Evolutionary conservation across 2,113 vertebrate species (phyloP).

Genomic region (Halcyon malimbica): DNA sequence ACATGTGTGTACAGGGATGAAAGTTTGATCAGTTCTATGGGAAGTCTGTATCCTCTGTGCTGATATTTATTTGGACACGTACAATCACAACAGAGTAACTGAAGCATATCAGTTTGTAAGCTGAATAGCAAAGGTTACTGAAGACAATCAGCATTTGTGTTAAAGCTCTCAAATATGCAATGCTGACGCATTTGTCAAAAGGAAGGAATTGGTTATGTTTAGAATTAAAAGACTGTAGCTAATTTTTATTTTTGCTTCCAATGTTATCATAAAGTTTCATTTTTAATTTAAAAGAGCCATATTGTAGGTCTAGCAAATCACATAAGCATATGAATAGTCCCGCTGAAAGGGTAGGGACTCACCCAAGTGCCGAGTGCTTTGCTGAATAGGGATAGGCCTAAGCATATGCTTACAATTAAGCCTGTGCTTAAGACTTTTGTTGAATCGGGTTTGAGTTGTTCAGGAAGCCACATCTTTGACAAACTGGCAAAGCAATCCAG

Average conservation of each 20-base stretch:
- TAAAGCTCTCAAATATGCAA: not conserved
- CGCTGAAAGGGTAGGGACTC: constrained; percentile 12
- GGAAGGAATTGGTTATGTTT: constrained; percentile 21
- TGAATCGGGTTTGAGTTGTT: constrained; percentile 34
- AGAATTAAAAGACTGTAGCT: constrained; percentile 27
- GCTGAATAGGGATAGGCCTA: constrained; percentile 18
- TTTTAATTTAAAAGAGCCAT: constrained; percentile 39
- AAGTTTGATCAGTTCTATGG: not conserved
- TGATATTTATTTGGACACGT: constrained; percentile 57
- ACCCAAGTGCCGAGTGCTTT: constrained; percentile 1
- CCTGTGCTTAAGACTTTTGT: constrained; percentile 34
- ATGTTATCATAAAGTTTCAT: constrained; percentile 20
- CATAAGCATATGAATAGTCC: constrained; percentile 49
- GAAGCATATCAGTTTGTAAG: constrained; percentile 14
- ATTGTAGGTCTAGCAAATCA: constrained; percentile 32
- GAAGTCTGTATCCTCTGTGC: not conserved
- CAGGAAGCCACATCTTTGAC: constrained; percentile 28
- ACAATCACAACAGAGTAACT: constrained; percentile 52
- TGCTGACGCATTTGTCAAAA: not conserved
- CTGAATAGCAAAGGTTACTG: not conserved
- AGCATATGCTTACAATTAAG: constrained; percentile 68
- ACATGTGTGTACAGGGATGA: not conserved
- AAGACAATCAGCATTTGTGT: constrained; percentile 65
- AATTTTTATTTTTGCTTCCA: constrained; percentile 44
- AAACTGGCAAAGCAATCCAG: constrained; percentile 7